Percentiles rank a stretch among this genome's conserved stretches.
These are phyloP conservation scores for Bombylius major DNA, from an alignment of 2,888 invertebrate species.

Conservation along the genomic window DNA sequence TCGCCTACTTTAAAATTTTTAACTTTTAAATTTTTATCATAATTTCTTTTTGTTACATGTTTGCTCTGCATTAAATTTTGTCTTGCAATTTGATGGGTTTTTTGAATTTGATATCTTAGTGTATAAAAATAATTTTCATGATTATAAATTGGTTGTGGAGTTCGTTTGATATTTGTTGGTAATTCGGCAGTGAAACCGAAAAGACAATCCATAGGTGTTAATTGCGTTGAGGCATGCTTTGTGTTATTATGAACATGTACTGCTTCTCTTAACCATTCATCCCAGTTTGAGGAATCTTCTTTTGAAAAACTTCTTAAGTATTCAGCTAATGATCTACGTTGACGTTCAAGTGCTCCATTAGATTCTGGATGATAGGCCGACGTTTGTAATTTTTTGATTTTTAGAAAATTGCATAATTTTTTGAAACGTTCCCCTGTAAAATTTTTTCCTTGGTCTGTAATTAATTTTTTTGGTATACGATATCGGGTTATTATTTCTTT, in stretches of 20 bases:
- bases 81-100: neutral
- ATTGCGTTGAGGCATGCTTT: neutral
- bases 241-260: no score
- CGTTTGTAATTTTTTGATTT: no score
- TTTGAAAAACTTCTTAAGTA: no score
- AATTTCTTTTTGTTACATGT: neutral
- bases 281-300: no score
- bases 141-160: neutral
- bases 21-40: neutral
- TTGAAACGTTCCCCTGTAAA: neutral
- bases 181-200: neutral
- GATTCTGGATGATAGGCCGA: no score
- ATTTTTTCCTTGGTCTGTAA: slow-evolving; percentile 7
- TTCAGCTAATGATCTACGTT: no score
- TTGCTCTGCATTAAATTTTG: neutral
- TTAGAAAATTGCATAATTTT: no score
- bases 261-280: no score
- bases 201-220: slow-evolving; percentile 3
- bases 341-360: no score
- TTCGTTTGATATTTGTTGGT: neutral
- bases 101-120: neutral
- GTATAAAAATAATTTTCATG: neutral
- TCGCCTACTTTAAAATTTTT: neutral
- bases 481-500: neutral
- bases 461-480: neutral